Percentiles rank a stretch among this genome's conserved stretches.
phyloP scores from a whole-genome alignment of 1,140 invertebrate species.

The Pseudobourletiella spinata region DNA sequence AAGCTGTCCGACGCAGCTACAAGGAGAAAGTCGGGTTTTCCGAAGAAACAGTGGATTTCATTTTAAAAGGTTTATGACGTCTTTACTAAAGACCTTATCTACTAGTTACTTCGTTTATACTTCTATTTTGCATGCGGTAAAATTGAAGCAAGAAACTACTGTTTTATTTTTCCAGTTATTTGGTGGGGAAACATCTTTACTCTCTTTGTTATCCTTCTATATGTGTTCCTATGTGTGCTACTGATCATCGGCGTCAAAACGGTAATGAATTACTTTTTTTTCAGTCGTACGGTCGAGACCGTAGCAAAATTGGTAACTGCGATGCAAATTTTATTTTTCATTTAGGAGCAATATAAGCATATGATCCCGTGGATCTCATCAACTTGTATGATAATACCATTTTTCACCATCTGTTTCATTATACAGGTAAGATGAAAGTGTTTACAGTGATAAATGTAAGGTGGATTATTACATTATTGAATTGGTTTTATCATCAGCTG shows the following conservation, averaged over 20 bases:
- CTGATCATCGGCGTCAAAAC: conserved; percentile 29
- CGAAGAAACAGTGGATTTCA: conserved; percentile 20
- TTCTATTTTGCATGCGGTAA: not conserved
- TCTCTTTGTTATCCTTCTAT: conserved; percentile 25
- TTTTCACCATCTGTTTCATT: conserved; percentile 28
- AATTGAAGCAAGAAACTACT: not conserved
- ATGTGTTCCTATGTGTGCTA: conserved; percentile 27
- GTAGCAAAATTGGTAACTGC: no score
- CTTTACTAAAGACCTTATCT: not conserved
- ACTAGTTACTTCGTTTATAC: not conserved
- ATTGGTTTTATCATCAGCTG: no score
- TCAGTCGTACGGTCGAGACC: no score
- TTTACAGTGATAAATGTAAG: no score
- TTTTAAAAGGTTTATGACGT: conserved; percentile 11
- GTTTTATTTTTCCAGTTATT: conserved; percentile 13
- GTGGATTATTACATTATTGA: no score
- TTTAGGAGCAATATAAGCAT: conserved; percentile 34
- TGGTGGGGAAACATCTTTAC: conserved; percentile 36
- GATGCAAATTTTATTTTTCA: no score
- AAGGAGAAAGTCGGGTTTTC: conserved; percentile 8
- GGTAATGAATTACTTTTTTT: conserved; percentile 23
- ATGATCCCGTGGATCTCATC: conserved; percentile 36
- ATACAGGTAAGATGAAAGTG: conserved; percentile 26
- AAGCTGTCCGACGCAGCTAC: conserved; percentile 16
- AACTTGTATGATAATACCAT: conserved; percentile 29